Conservation (phyloP, 2,113 vertebrate genomes). For the Geococcyx californianus region DNA sequence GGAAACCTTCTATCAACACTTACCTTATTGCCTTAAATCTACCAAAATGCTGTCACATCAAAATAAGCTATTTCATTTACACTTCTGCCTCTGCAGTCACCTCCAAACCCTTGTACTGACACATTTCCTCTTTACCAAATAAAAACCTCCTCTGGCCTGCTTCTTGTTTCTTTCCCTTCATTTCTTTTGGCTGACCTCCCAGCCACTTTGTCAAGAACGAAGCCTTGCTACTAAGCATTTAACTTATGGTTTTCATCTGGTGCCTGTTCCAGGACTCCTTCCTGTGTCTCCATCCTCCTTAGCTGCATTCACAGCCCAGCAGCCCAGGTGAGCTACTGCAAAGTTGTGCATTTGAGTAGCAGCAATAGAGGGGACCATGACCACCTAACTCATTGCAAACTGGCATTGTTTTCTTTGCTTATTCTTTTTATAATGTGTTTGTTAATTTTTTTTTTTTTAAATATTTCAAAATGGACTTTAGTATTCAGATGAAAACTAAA, state of each 20-base stretch:
- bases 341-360: neutral
- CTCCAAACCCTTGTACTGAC: conserved; percentile 45
- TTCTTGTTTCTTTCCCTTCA: conserved; percentile 33
- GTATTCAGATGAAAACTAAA: neutral
- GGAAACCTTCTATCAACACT: conserved; percentile 5
- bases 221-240: neutral
- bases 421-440: neutral
- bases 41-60: conserved; percentile 5
- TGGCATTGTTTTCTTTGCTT: neutral
- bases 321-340: neutral
- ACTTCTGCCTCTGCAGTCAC: conserved; percentile 39
- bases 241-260: conserved; percentile 23
- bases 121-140: conserved; percentile 17
- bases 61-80: conserved; percentile 50
- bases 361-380: neutral
- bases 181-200: conserved; percentile 49
- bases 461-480: neutral
- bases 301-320: neutral
- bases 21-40: conserved; percentile 25
- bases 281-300: neutral
- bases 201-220: neutral
- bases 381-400: neutral
- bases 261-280: neutral
- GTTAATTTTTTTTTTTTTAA: neutral
- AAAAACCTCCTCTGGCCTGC: neutral